Conservation (phyloP, 92 coral and sea anemone genomes). For the Pocillopora meandrina region DNA sequence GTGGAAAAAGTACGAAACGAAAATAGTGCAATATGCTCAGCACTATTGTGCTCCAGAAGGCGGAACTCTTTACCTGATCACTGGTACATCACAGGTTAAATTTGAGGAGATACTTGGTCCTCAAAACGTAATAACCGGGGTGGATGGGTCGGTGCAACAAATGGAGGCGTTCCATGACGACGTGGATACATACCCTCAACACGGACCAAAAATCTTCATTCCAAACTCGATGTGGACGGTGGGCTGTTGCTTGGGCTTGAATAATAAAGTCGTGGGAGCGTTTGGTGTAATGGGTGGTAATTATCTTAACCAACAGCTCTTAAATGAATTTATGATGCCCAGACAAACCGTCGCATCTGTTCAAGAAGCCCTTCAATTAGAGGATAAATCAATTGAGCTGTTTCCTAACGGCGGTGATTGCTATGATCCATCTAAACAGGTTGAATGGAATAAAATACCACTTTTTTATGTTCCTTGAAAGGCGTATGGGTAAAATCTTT, state of each 20-base stretch:
- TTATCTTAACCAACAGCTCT: background rate
- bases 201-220: background rate
- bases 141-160: background rate
- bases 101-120: background rate
- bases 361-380: background rate
- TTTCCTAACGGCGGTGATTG: background rate
- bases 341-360: background rate
- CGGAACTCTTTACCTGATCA: conserved; percentile 18
- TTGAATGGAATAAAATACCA: no score
- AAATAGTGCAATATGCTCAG: background rate
- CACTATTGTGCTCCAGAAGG: background rate
- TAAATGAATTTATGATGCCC: background rate
- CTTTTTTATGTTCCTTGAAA: no score
- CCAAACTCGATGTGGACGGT: conserved; percentile 46
- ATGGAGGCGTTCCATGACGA: background rate
- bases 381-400: background rate
- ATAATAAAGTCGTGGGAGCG: background rate
- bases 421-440: fast-evolving
- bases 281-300: conserved; percentile 31
- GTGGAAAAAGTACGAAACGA: background rate
- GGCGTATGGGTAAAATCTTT: no score
- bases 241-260: conserved; percentile 9
- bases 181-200: background rate
- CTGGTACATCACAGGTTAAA: conserved; percentile 15
- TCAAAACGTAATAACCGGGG: background rate